Base-by-base conservation (phyloP, 2,888 invertebrate species). In the Netelia virgata region DNA sequence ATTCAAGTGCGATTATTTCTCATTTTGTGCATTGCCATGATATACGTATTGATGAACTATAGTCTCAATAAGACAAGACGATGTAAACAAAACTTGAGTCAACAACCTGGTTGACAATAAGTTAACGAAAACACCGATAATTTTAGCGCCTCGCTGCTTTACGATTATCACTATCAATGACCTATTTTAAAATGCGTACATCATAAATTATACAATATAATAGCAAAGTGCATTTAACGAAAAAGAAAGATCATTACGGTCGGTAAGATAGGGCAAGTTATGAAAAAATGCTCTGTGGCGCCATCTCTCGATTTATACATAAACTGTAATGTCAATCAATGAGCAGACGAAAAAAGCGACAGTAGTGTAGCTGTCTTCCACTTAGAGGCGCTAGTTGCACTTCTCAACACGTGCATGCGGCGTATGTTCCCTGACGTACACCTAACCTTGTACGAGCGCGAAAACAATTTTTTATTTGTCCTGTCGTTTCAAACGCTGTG, bases 341-440 rank as follows among this genome's bases (percentile, higher is more conserved):
- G 41, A 63, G 64, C 79, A 72, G 72, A 78, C 63, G 63, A 55
- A 43, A 55, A n/a, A 72, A 1, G 3, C 5, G 0, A 5, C 8
- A 8, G 8, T n/a, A 55, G 18, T 69, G 18, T 16, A 0, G 0
- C n/a, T 20, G 2, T 36, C 3, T 14, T 10, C 0, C 74, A 9
- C 53, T 36, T 18, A 16, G 20, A 11, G 10, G 11, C 28, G 66
- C 50, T 20, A 28, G 47, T 69, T 3, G 53, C 55, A 18, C 69
- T 68, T 41, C 41, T 50, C 70, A 75, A 53, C 85, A 83, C 83
- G 85, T 77, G 77, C 63, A 75, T 53, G 77, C 43, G 8, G 3
- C 50, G 16, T 16, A 59, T 41, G 64, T 16, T 14, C 64, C 59
- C n/a, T 81, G 74, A 82, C 77, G 73, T 57, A 69, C 64, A 41